Percentiles rank a stretch among this genome's conserved stretches.
phyloP scores from a whole-genome alignment of 2,888 invertebrate species.

The Dryobotodes eremita region DNA sequence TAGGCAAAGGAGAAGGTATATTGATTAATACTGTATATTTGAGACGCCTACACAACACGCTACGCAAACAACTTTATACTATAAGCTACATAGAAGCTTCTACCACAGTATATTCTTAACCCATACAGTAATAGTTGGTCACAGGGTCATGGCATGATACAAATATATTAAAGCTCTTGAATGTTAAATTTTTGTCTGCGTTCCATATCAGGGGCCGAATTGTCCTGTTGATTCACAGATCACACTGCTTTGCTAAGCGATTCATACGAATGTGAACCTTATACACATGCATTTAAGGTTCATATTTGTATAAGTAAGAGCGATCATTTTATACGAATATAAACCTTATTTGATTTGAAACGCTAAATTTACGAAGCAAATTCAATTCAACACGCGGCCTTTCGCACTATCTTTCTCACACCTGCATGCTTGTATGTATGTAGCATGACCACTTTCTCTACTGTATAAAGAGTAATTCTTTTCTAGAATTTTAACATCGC shows the following conservation, averaged over 20 bases:
- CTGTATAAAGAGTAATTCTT: no score
- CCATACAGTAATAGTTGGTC: slow-evolving; percentile 19
- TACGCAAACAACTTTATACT: slow-evolving; percentile 74
- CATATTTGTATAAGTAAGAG: not conserved
- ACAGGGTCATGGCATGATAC: not conserved
- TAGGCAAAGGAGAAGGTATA: slow-evolving; percentile 81
- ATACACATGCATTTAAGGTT: not conserved
- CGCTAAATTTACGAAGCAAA: not conserved
- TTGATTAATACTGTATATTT: slow-evolving; percentile 82
- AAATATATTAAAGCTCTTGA: slow-evolving; percentile 37
- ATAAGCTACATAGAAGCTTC: slow-evolving; percentile 85
- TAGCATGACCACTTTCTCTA: no score
- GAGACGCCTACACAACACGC: slow-evolving; percentile 69
- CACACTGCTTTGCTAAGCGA: not conserved
- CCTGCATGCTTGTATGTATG: no score
- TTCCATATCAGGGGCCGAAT: not conserved
- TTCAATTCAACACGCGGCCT: not conserved
- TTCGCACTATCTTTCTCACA: no score
- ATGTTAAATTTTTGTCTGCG: not conserved
- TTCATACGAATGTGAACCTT: not conserved
- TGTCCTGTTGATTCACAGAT: not conserved
- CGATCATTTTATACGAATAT: not conserved
- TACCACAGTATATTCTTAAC: slow-evolving; percentile 67
- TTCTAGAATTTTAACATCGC: no score
- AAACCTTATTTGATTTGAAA: not conserved